Evolutionary conservation across 2,888 invertebrate genomes (phyloP), one percentile per base, ranked within the genome.

Genomic region (Caenorhabditis plicata): DNA sequence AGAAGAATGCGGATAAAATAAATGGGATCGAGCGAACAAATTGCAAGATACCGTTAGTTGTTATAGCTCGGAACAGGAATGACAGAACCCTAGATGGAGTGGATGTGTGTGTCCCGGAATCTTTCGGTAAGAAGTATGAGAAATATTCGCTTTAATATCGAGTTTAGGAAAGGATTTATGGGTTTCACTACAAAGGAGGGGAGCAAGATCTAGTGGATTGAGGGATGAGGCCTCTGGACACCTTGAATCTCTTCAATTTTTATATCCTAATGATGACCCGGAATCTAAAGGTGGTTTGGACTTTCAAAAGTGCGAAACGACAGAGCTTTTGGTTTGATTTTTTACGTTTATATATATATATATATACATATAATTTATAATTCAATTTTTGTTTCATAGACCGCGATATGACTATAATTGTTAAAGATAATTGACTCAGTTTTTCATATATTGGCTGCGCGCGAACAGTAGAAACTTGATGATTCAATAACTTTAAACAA

Each of bases 111-210:
- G 47, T 52, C 25, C 66, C 72, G 1, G 47, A 52, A n/a, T 62
- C 61, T 9, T 71, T 68, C 35, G 57, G 70, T 60, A 40, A 40
- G 39, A 27, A 13, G 32, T 38, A 15, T n/a, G 31, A 11, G 11
- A 19, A 41, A 23, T 32, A 2, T 46, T 50, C n/a, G n/a, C n/a
- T n/a, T n/a, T n/a, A n/a, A n/a, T n/a, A n/a, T n/a, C n/a, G n/a
- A n/a, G n/a, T n/a, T 39, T 44, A 64, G 68, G 67, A 4, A 56
- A 54, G 42, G 71, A 74, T 41, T 54, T 77, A 7, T 77, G 77
- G 77, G 46, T 75, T 7, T 55, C 71, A 8, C 58, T 73, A 8
- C 74, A 77, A 54, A 51, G 74, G 39, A 40, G 60, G 9, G 66
- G 64, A 19, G 74, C 68, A 7, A 62, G 64, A 25, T 73, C 75